Evolutionary conservation across 2,113 vertebrate genomes (phyloP).

Genomic region (Pandion haliaetus): DNA sequence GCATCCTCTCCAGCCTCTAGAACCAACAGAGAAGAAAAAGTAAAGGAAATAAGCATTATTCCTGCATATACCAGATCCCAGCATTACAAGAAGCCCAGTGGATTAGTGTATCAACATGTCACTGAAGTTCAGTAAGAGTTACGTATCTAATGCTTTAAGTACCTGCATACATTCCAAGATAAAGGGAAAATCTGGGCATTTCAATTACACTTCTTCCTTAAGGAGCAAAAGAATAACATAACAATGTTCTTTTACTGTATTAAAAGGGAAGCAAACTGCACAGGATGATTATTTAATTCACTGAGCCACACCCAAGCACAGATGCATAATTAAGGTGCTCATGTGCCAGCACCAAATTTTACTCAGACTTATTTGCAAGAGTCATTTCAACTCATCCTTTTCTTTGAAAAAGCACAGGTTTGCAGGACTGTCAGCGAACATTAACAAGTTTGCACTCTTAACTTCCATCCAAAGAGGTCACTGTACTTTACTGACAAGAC

Average conservation of each 20-base stretch:
- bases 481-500: neutral
- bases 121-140: neutral
- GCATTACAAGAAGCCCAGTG: neutral
- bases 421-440: neutral
- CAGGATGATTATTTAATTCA: neutral
- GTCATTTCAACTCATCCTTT: neutral
- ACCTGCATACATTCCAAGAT: neutral
- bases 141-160: neutral
- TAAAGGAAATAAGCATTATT: neutral
- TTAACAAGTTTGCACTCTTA: neutral
- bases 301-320: neutral
- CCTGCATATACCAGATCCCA: neutral
- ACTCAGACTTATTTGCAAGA: neutral
- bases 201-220: neutral
- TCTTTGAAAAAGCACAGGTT: neutral
- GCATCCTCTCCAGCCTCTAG: constrained; percentile 84
- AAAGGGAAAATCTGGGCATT: neutral
- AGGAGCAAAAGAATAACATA: neutral
- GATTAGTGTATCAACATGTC: neutral
- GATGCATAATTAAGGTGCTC: neutral
- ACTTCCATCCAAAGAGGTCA: neutral
- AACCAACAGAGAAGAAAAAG: neutral
- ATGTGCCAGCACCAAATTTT: neutral
- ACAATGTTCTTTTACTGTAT: neutral
- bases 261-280: neutral